A percentile compares a stretch with the other conserved stretches of the same genome.
Evolutionary conservation across 2,888 invertebrate species (phyloP).

Genomic region (Nemoura dubitans): DNA sequence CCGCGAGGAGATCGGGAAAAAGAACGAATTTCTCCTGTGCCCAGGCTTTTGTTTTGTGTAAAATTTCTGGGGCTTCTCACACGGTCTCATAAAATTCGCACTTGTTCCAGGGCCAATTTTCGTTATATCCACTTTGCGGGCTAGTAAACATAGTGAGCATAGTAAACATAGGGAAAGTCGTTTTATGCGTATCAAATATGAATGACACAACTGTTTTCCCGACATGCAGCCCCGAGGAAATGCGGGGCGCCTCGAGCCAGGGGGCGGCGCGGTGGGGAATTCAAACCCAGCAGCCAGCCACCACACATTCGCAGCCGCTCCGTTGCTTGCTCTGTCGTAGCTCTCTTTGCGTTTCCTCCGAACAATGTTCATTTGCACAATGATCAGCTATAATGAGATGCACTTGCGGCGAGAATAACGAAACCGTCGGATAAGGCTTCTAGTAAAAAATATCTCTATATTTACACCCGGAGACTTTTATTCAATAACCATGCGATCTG

Average conservation of each 20-base stretch:
- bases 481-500: background rate
- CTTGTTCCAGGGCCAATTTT: slow-evolving; percentile 1
- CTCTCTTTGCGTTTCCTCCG: background rate
- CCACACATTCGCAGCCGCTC: background rate
- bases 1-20: background rate
- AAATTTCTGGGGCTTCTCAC: background rate
- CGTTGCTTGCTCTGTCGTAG: background rate
- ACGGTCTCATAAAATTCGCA: background rate
- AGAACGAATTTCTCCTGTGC: background rate
- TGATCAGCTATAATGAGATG: background rate
- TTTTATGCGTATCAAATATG: slow-evolving; percentile 12
- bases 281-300: background rate
- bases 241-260: background rate
- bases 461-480: background rate
- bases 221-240: background rate
- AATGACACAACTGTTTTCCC: background rate
- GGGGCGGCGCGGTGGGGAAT: background rate
- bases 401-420: background rate
- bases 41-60: too few relatives aligned
- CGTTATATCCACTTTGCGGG: background rate
- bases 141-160: background rate
- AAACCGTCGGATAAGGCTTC: background rate
- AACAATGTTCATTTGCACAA: background rate
- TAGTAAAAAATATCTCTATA: background rate
- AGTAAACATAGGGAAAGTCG: background rate